Evolutionary conservation across 2,113 vertebrate genomes (phyloP).

Genomic region (Pollachius pollachius): DNA sequence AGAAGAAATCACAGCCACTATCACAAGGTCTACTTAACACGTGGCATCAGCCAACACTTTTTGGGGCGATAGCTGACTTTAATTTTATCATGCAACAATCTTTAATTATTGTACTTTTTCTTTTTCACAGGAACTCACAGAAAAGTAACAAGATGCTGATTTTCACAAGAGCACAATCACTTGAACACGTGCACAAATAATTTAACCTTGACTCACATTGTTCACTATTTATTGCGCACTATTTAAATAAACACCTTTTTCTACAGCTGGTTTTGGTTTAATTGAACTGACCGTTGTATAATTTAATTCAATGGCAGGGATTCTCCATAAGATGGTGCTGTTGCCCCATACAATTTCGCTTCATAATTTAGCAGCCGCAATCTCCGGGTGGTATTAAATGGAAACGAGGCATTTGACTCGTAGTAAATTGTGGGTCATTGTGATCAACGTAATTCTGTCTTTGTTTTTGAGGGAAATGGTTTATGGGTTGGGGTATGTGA

Average conservation of each 20-base stretch:
- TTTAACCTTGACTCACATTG: conserved; percentile 46
- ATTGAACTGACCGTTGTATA: neutral
- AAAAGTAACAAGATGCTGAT: conserved; percentile 70
- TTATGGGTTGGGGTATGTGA: too few relatives aligned
- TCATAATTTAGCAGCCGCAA: neutral
- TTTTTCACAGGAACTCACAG: conserved; percentile 55
- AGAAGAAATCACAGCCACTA: conserved; percentile 53
- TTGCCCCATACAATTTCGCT: conserved; percentile 11
- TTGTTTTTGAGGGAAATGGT: too few relatives aligned
- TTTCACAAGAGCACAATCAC: conserved; percentile 57
- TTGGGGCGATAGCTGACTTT: neutral
- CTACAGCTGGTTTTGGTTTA: neutral
- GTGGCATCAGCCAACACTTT: neutral
- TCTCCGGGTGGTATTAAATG: too few relatives aligned
- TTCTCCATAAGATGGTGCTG: conserved; percentile 40
- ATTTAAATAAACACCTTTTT: conserved; percentile 61
- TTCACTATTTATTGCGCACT: conserved; percentile 49
- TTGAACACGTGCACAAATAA: conserved; percentile 34
- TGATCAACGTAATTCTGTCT: too few relatives aligned
- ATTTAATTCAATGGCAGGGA: neutral
- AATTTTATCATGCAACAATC: neutral
- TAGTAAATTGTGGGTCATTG: too few relatives aligned
- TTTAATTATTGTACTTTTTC: neutral
- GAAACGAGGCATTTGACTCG: too few relatives aligned
- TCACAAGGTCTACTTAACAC: conserved; percentile 47